Evolutionary conservation across 2,797 vertebrate species (phyloP), one percentile per base, ranked within the genome.

Genomic region (Aphelocoma californica): DNA sequence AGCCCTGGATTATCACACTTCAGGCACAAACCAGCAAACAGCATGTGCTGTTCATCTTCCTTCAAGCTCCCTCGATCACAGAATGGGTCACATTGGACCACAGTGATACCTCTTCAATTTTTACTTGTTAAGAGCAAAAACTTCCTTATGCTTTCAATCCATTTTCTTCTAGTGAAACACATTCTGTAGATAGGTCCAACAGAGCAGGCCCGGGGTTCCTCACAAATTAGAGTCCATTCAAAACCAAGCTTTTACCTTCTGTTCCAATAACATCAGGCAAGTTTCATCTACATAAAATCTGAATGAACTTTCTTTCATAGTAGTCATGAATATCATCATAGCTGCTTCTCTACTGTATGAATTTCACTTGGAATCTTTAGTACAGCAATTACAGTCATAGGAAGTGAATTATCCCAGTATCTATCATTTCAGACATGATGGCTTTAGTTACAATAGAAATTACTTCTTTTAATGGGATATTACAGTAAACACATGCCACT

Each of bases 381-480:
- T 75, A 96, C 81, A 82, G 91, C 93, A 95, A 53, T 85, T 91
- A 85, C 38, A 96, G 93, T 79, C 66, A 45, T 51, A 84, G 81
- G 71, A 95, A 95, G 62, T 58, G 20, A 97, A 97, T 96, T 90
- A 97, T 86, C 81, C 66, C 54, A 89, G 32, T 81, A 69, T 91
- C 84, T 77, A 93, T 87, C 53, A 92, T 72, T 95, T 92, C 88
- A 92, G 84, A 66, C 67, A 81, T 18, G 80, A 84, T 34, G 38
- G 66, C 73, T 92, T 94, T 61, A 85, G 90, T 85, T 90, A 86
- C 8, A 6, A 79, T 18, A 88, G 53, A 79, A 82, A 86, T 29
- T 0, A 60, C 57, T 62, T 48, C 45, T 92, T 94, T 93, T 90
- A 58, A 84, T 70, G 66, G 36, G 83, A 84, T 70, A 97, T 26